phyloP scores from a whole-genome alignment of 2,113 vertebrate genomes.

The Elaphurus davidianus region DNA sequence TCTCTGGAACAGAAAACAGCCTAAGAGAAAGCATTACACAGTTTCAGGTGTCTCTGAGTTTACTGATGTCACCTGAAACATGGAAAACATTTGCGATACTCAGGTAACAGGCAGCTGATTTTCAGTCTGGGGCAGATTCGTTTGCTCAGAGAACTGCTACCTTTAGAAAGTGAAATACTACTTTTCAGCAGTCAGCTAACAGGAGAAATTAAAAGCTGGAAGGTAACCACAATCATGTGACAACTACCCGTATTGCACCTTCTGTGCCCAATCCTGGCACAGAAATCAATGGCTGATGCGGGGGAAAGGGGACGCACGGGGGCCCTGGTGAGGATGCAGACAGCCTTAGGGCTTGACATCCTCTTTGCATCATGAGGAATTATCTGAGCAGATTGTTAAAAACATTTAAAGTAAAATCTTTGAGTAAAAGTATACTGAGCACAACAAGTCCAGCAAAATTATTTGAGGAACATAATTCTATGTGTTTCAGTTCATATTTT shows the following conservation, averaged over 20 bases:
- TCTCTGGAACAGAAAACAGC: not conserved
- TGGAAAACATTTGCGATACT: not conserved
- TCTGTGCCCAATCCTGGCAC: not conserved
- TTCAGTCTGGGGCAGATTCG: not conserved
- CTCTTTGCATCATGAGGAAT: not conserved
- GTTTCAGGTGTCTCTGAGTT: not conserved
- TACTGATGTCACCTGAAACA: not conserved
- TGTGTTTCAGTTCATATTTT: not conserved
- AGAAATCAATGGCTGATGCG: rapidly evolving
- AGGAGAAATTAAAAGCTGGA: not conserved
- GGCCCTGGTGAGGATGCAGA: not conserved
- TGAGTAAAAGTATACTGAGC: not conserved
- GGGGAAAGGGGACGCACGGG: rapidly evolving
- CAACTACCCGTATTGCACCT: not conserved
- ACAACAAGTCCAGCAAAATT: not conserved
- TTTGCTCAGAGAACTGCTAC: not conserved
- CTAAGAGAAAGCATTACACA: not conserved
- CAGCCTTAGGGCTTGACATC: not conserved
- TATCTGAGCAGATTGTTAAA: not conserved
- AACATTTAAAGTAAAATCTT: not conserved
- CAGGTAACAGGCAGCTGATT: not conserved
- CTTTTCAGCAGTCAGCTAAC: not conserved
- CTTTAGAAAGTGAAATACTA: not conserved
- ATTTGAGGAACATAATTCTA: not conserved
- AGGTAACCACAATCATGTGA: not conserved